Conservation (phyloP, 1,140 invertebrate genomes). For the Planococcus citri region DNA sequence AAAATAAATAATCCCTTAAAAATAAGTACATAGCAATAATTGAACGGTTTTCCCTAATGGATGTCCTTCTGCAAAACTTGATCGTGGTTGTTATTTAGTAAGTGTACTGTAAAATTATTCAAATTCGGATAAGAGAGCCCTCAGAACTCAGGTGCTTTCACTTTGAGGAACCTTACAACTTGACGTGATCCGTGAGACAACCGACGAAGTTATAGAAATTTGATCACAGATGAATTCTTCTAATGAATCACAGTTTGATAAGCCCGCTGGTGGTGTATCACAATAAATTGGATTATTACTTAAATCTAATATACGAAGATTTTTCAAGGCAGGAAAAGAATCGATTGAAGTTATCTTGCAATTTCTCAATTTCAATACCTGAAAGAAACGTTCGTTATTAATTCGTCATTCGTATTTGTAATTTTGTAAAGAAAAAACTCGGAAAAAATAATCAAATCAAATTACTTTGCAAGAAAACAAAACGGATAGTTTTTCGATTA, state of each 20-base stretch:
- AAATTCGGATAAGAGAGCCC: too few species aligned
- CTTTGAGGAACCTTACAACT: too few species aligned
- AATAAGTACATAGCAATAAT: too few species aligned
- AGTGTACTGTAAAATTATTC: too few species aligned
- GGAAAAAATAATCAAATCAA: not conserved
- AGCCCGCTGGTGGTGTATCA: not conserved
- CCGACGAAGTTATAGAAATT: not conserved
- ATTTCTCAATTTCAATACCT: conserved; percentile 16
- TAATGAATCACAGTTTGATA: not conserved
- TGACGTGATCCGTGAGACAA: too few species aligned
- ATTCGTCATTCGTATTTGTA: not conserved
- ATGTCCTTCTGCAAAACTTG: too few species aligned
- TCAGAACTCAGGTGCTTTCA: too few species aligned
- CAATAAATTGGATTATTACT: conserved; percentile 14
- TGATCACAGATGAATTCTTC: not conserved
- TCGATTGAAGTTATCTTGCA: conserved; percentile 21
- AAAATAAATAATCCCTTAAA: too few species aligned
- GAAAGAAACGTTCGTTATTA: not conserved
- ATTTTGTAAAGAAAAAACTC: not conserved
- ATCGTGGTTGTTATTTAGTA: too few species aligned
- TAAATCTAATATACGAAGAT: conserved; percentile 21
- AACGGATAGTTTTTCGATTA: conserved; percentile 18
- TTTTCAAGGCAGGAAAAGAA: conserved; percentile 19
- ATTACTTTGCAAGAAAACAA: conserved; percentile 21
- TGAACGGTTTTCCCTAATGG: too few species aligned